phyloP scores from a whole-genome alignment of 2,888 invertebrate species.

The Synergus gifuensis region DNA sequence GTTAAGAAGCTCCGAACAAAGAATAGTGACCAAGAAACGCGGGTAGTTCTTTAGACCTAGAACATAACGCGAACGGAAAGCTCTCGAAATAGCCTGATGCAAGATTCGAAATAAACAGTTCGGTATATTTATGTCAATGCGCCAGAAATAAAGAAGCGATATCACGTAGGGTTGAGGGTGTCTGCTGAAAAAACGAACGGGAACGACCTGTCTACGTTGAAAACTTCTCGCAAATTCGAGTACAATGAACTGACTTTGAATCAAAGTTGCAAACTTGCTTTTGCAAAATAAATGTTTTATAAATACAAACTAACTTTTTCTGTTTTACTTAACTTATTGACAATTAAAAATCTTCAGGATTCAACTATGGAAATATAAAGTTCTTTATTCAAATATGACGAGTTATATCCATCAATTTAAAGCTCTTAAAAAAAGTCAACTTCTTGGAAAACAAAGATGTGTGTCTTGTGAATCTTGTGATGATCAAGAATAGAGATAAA shows the following conservation, averaged over 20 bases:
- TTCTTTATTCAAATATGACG: not conserved
- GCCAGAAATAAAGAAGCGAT: conserved; percentile 33
- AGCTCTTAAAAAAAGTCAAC: not conserved
- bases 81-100: conserved; percentile 60
- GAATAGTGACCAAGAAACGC: conserved; percentile 31
- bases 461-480: not conserved
- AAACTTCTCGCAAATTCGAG: not conserved
- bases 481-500: not conserved
- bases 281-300: not conserved
- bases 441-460: conserved; percentile 19
- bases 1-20: conserved; percentile 5
- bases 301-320: not conserved
- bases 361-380: not conserved
- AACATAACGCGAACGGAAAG: conserved; percentile 9
- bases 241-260: conserved; percentile 18
- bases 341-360: not conserved
- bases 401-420: not conserved
- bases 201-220: not conserved
- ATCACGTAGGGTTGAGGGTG: conserved; percentile 2
- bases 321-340: not conserved
- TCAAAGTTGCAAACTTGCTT: conserved; percentile 1
- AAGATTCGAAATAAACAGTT: conserved; percentile 50
- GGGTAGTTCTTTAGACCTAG: conserved; percentile 24
- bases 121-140: conserved; percentile 35
- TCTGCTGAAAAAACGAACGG: not conserved